Conservation (phyloP, 2,113 vertebrate genomes). For the Mungos mungo region DNA sequence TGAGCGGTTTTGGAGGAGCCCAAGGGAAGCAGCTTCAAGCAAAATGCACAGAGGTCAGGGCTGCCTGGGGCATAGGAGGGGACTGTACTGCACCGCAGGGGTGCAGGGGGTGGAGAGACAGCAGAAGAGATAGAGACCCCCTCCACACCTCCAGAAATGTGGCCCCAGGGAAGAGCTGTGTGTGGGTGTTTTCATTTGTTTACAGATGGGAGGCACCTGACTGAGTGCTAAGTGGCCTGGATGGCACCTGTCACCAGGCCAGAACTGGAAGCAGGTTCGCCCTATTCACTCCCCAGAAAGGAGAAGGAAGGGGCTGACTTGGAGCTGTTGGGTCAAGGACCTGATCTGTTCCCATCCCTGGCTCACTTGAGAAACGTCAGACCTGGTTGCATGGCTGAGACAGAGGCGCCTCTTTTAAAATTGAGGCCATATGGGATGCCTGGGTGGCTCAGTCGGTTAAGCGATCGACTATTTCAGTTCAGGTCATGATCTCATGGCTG, state of each 20-base stretch:
- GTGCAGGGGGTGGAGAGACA: fast-evolving
- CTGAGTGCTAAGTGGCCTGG: fast-evolving
- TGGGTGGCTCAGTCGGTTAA: too few relatives aligned
- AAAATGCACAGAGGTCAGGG: background rate
- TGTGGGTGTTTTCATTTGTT: background rate
- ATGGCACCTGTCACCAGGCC: background rate
- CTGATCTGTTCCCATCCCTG: background rate
- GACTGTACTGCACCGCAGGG: too few relatives aligned
- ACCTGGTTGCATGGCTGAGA: background rate
- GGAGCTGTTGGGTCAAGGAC: background rate
- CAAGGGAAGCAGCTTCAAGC: background rate
- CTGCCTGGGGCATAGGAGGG: background rate
- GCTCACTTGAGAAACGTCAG: background rate
- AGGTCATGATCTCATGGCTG: too few relatives aligned
- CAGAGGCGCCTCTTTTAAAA: background rate
- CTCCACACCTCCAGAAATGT: fast-evolving
- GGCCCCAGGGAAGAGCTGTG: too few relatives aligned
- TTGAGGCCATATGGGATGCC: background rate
- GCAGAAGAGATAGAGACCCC: too few relatives aligned
- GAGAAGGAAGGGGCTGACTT: background rate
- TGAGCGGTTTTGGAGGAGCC: fast-evolving
- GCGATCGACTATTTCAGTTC: too few relatives aligned
- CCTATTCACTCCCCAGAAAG: background rate
- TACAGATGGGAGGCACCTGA: background rate
- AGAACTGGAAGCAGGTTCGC: background rate